phyloP scores from a whole-genome alignment of 2,113 vertebrate genomes.

The Alectura lathami region DNA sequence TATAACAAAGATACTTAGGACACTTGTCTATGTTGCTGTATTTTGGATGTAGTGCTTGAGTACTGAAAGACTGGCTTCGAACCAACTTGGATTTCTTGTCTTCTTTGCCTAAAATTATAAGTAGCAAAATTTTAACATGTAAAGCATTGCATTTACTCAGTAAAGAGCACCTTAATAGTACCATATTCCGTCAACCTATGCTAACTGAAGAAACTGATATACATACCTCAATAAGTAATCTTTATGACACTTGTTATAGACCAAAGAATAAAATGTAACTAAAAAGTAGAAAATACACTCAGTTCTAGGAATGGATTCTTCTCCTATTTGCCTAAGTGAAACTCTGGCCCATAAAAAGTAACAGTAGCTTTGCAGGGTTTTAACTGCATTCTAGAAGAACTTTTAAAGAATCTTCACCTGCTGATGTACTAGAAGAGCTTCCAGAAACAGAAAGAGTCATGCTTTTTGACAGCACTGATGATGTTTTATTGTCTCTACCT shows the following conservation, averaged over 20 bases:
- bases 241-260: neutral
- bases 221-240: neutral
- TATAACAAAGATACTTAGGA: constrained; percentile 77
- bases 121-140: neutral
- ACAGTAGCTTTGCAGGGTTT: neutral
- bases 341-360: neutral
- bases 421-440: constrained; percentile 71
- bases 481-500: constrained; percentile 89
- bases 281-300: neutral
- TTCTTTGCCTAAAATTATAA: constrained; percentile 85
- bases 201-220: neutral
- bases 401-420: constrained; percentile 70
- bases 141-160: neutral
- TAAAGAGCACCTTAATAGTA: neutral
- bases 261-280: neutral
- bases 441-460: constrained; percentile 82
- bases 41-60: constrained; percentile 87
- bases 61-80: constrained; percentile 93
- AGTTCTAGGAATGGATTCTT: neutral
- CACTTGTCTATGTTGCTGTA: constrained; percentile 85
- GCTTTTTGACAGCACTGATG: constrained; percentile 79
- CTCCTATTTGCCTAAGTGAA: neutral
- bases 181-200: neutral
- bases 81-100: constrained; percentile 91
- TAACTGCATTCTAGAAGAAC: neutral